Base-by-base conservation (phyloP, 2,888 invertebrate species). In the Agriotes lineatus region DNA sequence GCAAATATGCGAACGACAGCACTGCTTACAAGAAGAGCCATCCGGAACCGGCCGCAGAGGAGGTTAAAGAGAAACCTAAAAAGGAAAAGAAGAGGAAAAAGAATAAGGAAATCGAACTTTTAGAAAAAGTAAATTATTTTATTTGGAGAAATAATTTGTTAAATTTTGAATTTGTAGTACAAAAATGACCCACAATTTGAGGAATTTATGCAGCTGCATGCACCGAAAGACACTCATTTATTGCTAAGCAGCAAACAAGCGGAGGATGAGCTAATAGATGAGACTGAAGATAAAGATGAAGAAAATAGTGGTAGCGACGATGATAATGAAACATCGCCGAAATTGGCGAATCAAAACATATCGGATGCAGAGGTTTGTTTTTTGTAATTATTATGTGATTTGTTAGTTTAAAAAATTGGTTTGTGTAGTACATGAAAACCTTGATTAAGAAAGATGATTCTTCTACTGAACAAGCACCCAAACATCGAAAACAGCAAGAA, bases 201-300 rank as follows among this genome's bases (percentile, higher is more conserved):
- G 71, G 96, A 97, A 82, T 98, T 96, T 82, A 86, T 97, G 82
- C 91, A 94, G 83, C 90, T 91, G n/a, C 96, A 96, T 82, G 87
- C 91, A 50, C 89, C 88, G 69, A 84, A 86, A 54, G 83, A 80
- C 71, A 74, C 67, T 35, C 75, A 78, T 69, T 75, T 74, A 69
- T 33, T 67, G 18, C 37, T 45, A 7, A 25, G 16, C 1, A 37
- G 5, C n/a, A 45, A 45, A 62, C 22, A 42, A 30, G 10, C 1
- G 14, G 22, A 74, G 77, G 78, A 12, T 72, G 77, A 66, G 75
- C 75, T 6, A 1, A 59, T 45, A 57, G 74, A 78, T 57, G 76
- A 75, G n/a, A 68, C 77, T 42, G 73, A 72, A 18, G 77, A 77
- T 35, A 78, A 80, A 12, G 75, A 78, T 63, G 77, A 75, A 54